These are phyloP conservation scores for Lissonota sp. DNA, from an alignment of 2,888 invertebrate genomes.

Conservation along the genomic window DNA sequence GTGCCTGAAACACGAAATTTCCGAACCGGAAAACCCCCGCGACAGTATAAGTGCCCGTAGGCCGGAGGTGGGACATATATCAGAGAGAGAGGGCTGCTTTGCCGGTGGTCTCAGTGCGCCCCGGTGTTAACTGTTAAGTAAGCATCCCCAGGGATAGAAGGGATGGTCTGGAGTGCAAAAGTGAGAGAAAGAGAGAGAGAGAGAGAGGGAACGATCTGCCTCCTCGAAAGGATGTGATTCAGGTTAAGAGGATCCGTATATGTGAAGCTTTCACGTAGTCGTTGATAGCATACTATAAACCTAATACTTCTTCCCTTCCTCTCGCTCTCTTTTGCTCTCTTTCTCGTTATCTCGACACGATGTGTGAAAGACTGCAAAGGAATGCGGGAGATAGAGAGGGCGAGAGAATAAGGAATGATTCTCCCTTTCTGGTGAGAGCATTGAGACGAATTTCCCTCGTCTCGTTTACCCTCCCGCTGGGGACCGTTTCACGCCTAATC, in stretches of 20 bases:
- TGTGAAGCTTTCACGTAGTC: constrained; percentile 65
- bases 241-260: constrained; percentile 71
- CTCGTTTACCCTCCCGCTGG: constrained; percentile 64
- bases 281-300: constrained; percentile 38
- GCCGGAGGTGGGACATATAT: constrained; percentile 56
- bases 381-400: constrained; percentile 44
- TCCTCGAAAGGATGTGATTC: constrained; percentile 55
- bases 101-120: constrained; percentile 32
- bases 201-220: too few species aligned
- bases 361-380: background rate
- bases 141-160: constrained; percentile 72
- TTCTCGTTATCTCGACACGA: constrained; percentile 10
- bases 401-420: constrained; percentile 44
- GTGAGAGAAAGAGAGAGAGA: too few species aligned
- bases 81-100: constrained; percentile 44
- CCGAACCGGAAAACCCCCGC: constrained; percentile 47
- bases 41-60: constrained; percentile 39
- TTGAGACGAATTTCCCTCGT: constrained; percentile 63
- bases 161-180: constrained; percentile 47
- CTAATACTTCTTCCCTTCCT: constrained; percentile 25
- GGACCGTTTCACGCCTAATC: constrained; percentile 75
- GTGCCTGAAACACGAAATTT: constrained; percentile 35
- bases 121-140: constrained; percentile 74
- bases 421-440: background rate
- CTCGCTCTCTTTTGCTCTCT: constrained; percentile 24